Percentiles rank a stretch among this genome's conserved stretches.
phyloP scores from a whole-genome alignment of 2,797 vertebrate genomes.

The Strix occidentalis region DNA sequence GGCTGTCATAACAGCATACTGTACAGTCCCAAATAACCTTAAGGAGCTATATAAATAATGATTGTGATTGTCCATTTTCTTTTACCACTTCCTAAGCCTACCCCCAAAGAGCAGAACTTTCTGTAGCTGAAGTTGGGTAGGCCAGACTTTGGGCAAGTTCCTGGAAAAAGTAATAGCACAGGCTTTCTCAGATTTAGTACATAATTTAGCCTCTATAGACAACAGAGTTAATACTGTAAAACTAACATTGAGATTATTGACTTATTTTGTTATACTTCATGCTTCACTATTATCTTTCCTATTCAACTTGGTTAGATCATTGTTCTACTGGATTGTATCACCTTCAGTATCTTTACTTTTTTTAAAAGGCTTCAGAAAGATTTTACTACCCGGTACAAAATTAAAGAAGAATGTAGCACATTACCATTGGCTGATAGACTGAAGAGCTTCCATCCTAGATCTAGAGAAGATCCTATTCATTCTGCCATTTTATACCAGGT shows the following conservation, averaged over 20 bases:
- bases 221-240: not conserved
- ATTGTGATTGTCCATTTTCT: not conserved
- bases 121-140: not conserved
- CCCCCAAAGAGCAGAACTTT: not conserved
- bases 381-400: not conserved
- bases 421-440: not conserved
- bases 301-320: not conserved
- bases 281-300: not conserved
- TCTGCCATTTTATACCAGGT: not conserved
- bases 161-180: not conserved
- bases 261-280: not conserved
- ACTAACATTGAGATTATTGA: not conserved
- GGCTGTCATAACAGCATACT: not conserved
- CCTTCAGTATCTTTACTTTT: not conserved
- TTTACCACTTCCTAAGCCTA: not conserved
- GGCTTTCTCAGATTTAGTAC: not conserved
- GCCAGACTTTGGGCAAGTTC: not conserved
- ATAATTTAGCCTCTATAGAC: not conserved
- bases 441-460: not conserved
- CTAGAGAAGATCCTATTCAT: not conserved
- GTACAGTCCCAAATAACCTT: not conserved
- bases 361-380: not conserved
- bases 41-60: not conserved
- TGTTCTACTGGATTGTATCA: not conserved
- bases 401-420: not conserved